phyloP scores from a whole-genome alignment of 2,797 vertebrate genomes.

The Buceros bicornis region DNA sequence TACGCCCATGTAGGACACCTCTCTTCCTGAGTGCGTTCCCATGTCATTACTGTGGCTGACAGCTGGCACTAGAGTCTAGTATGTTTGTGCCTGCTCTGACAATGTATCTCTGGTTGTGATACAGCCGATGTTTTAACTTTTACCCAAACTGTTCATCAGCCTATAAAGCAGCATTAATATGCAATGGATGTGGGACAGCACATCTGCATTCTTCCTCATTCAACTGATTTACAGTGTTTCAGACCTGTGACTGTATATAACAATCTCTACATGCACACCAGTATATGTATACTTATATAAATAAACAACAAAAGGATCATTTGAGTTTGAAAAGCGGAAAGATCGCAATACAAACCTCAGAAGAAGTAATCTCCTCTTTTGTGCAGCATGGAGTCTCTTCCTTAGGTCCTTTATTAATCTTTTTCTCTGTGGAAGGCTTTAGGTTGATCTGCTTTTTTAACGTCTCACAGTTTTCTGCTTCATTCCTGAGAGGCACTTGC shows the following conservation, averaged over 20 bases:
- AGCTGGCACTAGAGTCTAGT: neutral
- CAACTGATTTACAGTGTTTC: neutral
- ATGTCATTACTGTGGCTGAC: neutral
- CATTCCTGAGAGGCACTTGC: conserved; percentile 79
- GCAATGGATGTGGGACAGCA: neutral
- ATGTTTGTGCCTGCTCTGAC: neutral
- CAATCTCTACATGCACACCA: neutral
- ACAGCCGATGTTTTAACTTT: neutral
- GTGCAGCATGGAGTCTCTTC: conserved; percentile 70
- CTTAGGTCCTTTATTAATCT: conserved; percentile 69
- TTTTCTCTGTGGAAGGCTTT: conserved; percentile 78
- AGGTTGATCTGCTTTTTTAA: conserved; percentile 76
- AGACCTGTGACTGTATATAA: neutral
- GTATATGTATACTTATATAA: neutral
- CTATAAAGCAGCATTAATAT: neutral
- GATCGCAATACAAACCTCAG: conserved; percentile 74
- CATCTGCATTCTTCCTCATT: neutral
- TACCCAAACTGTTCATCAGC: neutral
- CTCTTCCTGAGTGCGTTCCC: neutral
- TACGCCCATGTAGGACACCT: neutral
- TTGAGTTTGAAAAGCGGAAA: neutral
- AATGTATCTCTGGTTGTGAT: neutral
- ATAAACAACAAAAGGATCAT: neutral
- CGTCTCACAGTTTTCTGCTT: conserved; percentile 77
- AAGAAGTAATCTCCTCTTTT: conserved; percentile 68